Conservation (phyloP, 2,797 vertebrate genomes). For the Sylvilagus floridanus region DNA sequence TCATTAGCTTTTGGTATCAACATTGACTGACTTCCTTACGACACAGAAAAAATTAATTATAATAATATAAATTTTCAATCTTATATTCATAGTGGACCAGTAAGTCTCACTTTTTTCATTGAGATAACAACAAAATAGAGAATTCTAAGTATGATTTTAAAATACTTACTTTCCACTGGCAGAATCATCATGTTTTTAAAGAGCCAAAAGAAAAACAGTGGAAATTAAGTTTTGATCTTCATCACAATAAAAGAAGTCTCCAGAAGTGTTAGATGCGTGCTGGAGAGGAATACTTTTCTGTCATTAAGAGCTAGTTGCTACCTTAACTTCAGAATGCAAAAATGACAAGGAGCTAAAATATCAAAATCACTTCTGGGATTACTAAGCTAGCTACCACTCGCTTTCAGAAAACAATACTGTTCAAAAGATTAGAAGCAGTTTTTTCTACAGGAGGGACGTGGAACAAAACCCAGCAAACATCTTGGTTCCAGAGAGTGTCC, state of each 20-base stretch:
- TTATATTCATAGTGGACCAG: not conserved
- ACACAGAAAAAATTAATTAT: conserved; percentile 2
- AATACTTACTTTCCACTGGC: not conserved
- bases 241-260: conserved; percentile 9
- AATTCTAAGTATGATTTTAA: conserved; percentile 25
- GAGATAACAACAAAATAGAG: conserved; percentile 16
- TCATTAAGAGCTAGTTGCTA: not conserved
- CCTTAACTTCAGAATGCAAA: conserved; percentile 14
- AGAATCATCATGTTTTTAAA: not conserved
- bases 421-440: not conserved
- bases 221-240: conserved; percentile 10
- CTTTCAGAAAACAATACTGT: not conserved
- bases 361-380: not conserved
- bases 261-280: not conserved
- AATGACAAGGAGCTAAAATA: conserved; percentile 44
- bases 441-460: not conserved
- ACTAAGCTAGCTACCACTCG: not conserved
- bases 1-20: not conserved
- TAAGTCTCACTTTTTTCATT: not conserved
- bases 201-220: not conserved
- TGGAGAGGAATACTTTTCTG: not conserved
- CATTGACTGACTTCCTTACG: conserved; percentile 3
- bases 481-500: not conserved
- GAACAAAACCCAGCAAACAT: not conserved
- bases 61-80: conserved; percentile 42